These are phyloP conservation scores for Cyanoderma ruficeps DNA, from an alignment of 2,113 vertebrate species.

Conservation along the genomic window DNA sequence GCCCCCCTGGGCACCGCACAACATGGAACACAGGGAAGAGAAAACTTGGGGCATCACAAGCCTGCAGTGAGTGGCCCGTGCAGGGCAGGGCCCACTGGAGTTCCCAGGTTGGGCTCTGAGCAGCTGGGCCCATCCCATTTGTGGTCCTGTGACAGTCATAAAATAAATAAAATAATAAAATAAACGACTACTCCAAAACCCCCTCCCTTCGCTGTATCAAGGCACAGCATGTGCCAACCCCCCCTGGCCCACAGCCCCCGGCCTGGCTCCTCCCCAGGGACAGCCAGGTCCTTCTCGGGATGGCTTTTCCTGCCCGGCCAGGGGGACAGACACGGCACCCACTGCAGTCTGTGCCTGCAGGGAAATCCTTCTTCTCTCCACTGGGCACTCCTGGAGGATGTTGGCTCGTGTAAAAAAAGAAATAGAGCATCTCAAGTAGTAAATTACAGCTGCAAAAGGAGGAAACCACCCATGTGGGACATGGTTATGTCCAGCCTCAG, in stretches of 20 bases:
- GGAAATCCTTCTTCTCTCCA: background rate
- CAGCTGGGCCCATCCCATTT: fast-evolving
- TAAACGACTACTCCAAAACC: background rate
- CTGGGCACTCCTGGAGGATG: background rate
- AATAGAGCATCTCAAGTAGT: background rate
- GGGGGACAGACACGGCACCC: background rate
- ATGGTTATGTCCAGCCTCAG: background rate
- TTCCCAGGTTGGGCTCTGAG: background rate
- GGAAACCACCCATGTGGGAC: background rate
- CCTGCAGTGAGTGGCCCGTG: no score
- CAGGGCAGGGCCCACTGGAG: background rate
- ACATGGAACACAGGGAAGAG: no score
- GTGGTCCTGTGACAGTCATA: fast-evolving
- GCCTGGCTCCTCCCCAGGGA: background rate
- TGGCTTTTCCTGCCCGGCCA: background rate
- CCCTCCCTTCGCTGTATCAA: fast-evolving
- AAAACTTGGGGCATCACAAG: no score
- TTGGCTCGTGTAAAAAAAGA: background rate
- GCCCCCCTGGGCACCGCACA: no score
- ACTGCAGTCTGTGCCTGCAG: background rate
- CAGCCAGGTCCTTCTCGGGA: fast-evolving
- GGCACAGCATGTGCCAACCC: background rate
- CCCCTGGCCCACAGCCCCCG: background rate
- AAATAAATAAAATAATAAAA: no score
- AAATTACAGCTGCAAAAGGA: background rate